Evolutionary conservation across 2,888 invertebrate species (phyloP), one percentile per base, ranked within the genome.

Genomic region (Gisinianus flammeolus): DNA sequence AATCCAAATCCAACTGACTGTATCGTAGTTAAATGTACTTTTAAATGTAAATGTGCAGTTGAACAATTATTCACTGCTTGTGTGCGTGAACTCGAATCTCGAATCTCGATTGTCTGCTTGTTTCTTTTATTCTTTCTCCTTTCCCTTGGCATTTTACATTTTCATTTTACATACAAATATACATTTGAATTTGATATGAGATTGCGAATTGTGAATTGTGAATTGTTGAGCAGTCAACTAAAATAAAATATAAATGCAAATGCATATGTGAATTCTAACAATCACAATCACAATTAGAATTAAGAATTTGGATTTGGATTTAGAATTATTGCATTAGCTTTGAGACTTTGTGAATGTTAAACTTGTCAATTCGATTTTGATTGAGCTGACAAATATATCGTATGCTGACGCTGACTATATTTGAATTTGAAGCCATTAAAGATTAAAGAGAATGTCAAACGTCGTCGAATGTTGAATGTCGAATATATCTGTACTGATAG

Each of bases 41-140:
- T n/a, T n/a, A n/a, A n/a, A n/a, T n/a, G n/a, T n/a, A n/a, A n/a
- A n/a, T n/a, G n/a, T n/a, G n/a, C n/a, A n/a, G 16, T 2, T 19
- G 12, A 66, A 66, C 66, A 66, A 66, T 66, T 66, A 66, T 66
- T 66, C 66, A 66, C 24, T 66, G 66, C 66, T 44, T 19, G 19
- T 44, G 44, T 44, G n/a, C n/a, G n/a, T n/a, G n/a, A n/a, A n/a
- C n/a, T n/a, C 19, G 44, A 44, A 16, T 44, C 44, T 35, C 12
- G 35, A 35, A 8, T 35, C 35, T 35, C 35, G 2, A 44, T 44
- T 44, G 44, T 44, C 44, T 58, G 58, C 16, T 44, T 12, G 19
- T 44, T 44, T 44, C 19, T 19, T 44, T 44, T 44, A 44, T 44
- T 44, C 44, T 44, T 19, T 44, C 19, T 19, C 44, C 19, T 44